phyloP scores from a whole-genome alignment of 2,888 invertebrate species.

The Melitaea athalia region DNA sequence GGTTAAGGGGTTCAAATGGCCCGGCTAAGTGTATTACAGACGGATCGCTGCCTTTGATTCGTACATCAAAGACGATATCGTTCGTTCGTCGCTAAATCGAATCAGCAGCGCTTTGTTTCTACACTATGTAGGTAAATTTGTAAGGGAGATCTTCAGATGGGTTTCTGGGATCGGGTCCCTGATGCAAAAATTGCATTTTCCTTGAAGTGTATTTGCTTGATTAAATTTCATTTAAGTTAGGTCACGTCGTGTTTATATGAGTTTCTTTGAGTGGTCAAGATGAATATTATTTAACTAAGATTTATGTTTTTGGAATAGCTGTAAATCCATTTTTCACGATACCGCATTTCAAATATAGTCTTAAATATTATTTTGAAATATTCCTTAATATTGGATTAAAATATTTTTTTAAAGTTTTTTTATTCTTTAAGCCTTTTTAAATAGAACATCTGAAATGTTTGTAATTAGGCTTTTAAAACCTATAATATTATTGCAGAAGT shows the following conservation, averaged over 20 bases:
- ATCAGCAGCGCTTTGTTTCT: slow-evolving; percentile 77
- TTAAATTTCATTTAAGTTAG: neutral
- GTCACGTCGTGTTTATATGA: neutral
- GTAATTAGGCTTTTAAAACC: neutral
- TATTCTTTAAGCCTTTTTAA: too few species aligned
- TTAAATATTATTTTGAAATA: too few species aligned
- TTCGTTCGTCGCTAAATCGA: slow-evolving; percentile 76
- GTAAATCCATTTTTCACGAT: too few species aligned
- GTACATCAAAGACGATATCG: slow-evolving; percentile 81
- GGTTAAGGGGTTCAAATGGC: slow-evolving; percentile 67
- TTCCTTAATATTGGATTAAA: too few species aligned
- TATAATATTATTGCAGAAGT: neutral
- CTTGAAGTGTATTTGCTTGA: neutral
- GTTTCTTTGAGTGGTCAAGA: neutral
- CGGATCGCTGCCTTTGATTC: slow-evolving; percentile 81
- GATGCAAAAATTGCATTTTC: slow-evolving; percentile 27
- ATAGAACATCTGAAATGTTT: neutral
- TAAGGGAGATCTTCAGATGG: slow-evolving; percentile 35
- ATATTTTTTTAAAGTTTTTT: too few species aligned
- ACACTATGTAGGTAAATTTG: slow-evolving; percentile 46
- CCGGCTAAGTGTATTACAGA: slow-evolving; percentile 80
- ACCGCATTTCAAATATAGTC: too few species aligned
- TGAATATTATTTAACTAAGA: neutral
- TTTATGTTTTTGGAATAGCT: too few species aligned
- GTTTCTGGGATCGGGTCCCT: slow-evolving; percentile 17